Percentiles rank a stretch among this genome's conserved stretches.
Evolutionary conservation across 1,140 invertebrate genomes (phyloP).

Genomic region (Anastrepha obliqua): DNA sequence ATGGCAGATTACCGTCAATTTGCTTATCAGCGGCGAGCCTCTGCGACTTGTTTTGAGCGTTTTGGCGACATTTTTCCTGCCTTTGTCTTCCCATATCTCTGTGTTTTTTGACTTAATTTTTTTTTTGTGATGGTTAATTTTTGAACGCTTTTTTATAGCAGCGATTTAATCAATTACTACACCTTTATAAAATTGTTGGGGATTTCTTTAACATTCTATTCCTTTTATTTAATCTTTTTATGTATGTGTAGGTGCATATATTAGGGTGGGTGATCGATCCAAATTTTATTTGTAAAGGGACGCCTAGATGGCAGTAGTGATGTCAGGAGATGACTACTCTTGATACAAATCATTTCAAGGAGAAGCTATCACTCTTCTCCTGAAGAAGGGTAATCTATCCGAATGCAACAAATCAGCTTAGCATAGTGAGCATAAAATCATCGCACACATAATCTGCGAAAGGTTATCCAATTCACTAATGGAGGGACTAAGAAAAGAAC

Average conservation of each 20-base stretch:
- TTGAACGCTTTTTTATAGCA: not conserved
- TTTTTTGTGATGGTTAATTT: not conserved
- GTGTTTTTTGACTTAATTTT: not conserved
- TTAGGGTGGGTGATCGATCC: not conserved
- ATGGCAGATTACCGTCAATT: conserved; percentile 42
- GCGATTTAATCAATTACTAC: conserved; percentile 1
- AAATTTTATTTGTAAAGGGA: not conserved
- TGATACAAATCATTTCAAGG: too few relatives aligned
- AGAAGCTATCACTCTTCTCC: too few relatives aligned
- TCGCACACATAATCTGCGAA: too few relatives aligned
- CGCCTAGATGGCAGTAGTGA: too few relatives aligned
- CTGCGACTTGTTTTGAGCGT: not conserved
- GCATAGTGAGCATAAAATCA: too few relatives aligned
- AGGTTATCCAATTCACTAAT: too few relatives aligned
- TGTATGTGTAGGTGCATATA: not conserved
- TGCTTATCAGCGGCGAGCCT: not conserved
- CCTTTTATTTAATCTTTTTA: not conserved
- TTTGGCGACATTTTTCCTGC: conserved; percentile 44
- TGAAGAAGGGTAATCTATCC: too few relatives aligned
- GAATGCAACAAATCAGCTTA: too few relatives aligned
- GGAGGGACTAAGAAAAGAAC: too few relatives aligned
- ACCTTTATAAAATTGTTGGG: not conserved
- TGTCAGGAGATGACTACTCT: too few relatives aligned
- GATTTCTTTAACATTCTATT: not conserved
- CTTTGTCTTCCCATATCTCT: conserved; percentile 21